Evolutionary conservation across 2,888 invertebrate genomes (phyloP).

Genomic region (Lamproptera curius): DNA sequence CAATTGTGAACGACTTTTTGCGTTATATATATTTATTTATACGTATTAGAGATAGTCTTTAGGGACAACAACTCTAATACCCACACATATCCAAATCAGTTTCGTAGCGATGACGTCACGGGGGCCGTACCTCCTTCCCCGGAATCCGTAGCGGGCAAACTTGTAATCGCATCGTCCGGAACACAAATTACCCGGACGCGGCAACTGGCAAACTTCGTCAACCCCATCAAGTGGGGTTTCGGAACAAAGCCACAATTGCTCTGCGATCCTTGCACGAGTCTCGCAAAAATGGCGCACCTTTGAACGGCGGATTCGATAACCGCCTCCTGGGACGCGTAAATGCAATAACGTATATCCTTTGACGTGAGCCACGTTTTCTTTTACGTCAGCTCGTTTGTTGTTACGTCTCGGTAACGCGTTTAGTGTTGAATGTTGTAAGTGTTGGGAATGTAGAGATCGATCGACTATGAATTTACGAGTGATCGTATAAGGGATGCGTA

Average conservation of each 20-base stretch:
- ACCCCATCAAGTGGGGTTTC: conserved; percentile 66
- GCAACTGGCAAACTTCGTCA: conserved; percentile 74
- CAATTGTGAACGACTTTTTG: no score
- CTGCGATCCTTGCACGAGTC: conserved; percentile 56
- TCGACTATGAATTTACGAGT: no score
- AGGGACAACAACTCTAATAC: no score
- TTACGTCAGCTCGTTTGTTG: conserved; percentile 22
- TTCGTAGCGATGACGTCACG: no score
- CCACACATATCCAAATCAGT: no score
- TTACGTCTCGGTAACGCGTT: conserved; percentile 5
- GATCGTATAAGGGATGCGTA: no score
- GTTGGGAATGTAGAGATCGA: no score
- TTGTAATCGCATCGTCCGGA: conserved; percentile 69
- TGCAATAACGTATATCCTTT: conserved; percentile 72
- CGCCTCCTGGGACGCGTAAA: conserved; percentile 75
- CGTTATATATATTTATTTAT: no score
- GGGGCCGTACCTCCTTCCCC: conserved; percentile 59
- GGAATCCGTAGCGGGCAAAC: conserved; percentile 58
- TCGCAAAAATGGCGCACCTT: conserved; percentile 75
- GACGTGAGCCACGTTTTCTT: conserved; percentile 50
- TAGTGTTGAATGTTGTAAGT: no score
- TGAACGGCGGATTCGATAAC: conserved; percentile 70
- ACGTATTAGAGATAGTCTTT: no score
- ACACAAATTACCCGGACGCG: conserved; percentile 71
- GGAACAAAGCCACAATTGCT: conserved; percentile 77